A percentile compares a stretch with the other conserved stretches of the same genome.
Evolutionary conservation across 2,113 vertebrate genomes (phyloP).

Genomic region (Phocoena sinus): DNA sequence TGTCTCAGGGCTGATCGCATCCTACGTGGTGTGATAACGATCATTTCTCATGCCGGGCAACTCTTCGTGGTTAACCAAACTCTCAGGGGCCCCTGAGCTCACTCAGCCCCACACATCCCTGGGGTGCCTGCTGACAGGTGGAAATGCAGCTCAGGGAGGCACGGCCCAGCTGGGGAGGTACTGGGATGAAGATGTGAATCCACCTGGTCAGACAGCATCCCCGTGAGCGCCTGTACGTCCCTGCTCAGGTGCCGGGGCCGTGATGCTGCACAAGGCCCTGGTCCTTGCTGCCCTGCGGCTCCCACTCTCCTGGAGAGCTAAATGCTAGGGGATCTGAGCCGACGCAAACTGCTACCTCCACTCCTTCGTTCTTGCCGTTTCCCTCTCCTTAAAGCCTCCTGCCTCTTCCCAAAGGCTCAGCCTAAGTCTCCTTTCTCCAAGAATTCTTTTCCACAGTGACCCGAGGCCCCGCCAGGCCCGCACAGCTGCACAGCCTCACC

Average conservation of each 20-base stretch:
- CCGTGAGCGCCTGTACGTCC: rapidly evolving
- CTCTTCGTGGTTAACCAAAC: not conserved
- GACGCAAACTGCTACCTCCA: not conserved
- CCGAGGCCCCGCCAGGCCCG: rapidly evolving
- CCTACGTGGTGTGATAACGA: not conserved
- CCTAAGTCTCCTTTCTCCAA: not conserved
- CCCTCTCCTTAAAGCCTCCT: not conserved
- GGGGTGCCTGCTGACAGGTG: not conserved
- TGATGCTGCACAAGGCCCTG: not conserved
- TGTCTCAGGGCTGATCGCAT: not conserved
- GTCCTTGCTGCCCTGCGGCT: not conserved
- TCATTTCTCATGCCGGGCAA: not conserved
- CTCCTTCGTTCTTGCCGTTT: not conserved
- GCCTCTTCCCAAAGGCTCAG: not conserved
- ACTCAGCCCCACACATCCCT: not conserved
- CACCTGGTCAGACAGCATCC: not conserved
- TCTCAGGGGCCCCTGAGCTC: not conserved
- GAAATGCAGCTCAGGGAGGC: not conserved
- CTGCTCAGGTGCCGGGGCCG: no score
- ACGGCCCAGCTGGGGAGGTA: not conserved
- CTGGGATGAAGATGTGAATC: not conserved
- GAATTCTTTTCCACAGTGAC: not conserved
- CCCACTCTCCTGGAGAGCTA: not conserved
- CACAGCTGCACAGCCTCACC: not conserved
- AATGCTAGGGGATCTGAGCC: no score